Evolutionary conservation across 2,797 vertebrate genomes (phyloP), one percentile per base, ranked within the genome.

Genomic region (Danio aesculapii): DNA sequence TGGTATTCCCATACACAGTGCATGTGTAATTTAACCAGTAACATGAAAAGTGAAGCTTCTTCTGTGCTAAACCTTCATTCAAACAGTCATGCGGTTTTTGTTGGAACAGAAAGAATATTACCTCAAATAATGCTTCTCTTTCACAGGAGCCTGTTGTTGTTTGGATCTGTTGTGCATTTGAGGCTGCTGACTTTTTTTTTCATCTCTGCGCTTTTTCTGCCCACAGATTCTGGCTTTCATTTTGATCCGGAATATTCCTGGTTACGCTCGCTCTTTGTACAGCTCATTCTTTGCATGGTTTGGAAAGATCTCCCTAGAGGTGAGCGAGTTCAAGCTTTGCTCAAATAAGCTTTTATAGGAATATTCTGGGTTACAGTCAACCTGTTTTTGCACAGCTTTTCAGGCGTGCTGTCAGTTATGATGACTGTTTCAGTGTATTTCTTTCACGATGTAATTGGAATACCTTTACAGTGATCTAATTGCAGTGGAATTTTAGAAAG

Each of bases 251-350:
- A 99, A 99, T 93, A 97, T 99, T 92, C 97, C 97, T n/a, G 97
- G 98, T 58, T 98, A 97, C 7, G 93, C 93, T 44, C 96, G 98
- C 84, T 99, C 98, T 49, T 85, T 99, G 64, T 99, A 99, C 13
- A 99, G 98, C 91, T 98, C 98, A 0, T 99, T 99, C 92, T 99
- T 99, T 73, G 96, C 98, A 13, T 99, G 98, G 98, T 99, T 99
- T 78, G 98, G 98, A 87, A 99, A 94, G 93, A 99, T 99, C 87
- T 99, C 98, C 30, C 89, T 99, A 77, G 98, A 99, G 95, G 98
- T 98, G 89, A 93, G 95, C 52, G 10, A 1, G 63, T 43, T 19
- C 10, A 68, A 70, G 8, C 30, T 53, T 63, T 9, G 0, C 58
- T 75, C 41, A 47, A 59, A 47, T 13, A 73, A 57, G 57, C 13